A percentile compares a stretch with the other conserved stretches of the same genome.
These are phyloP conservation scores for Anorthoa munda DNA, from an alignment of 2,888 invertebrate species.

Conservation along the genomic window DNA sequence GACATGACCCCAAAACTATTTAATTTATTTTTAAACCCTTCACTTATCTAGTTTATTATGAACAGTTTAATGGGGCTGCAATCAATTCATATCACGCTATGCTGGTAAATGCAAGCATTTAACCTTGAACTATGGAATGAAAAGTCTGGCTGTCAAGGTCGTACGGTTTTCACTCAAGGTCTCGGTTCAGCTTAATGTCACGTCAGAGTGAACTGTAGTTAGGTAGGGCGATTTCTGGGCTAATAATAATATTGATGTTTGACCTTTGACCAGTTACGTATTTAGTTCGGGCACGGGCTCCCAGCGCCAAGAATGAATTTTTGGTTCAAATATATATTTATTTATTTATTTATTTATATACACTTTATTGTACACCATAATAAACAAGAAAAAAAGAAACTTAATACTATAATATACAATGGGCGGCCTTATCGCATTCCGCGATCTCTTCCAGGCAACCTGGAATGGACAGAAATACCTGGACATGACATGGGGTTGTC, in stretches of 20 bases:
- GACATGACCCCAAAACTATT: slow-evolving; percentile 13
- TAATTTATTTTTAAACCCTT: slow-evolving; percentile 39
- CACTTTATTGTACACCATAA: too few species aligned
- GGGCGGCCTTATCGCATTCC: too few species aligned
- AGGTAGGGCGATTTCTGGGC: not conserved
- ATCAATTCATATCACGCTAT: slow-evolving; percentile 59
- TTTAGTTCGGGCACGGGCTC: too few species aligned
- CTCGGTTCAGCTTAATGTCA: slow-evolving; percentile 28
- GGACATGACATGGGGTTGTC: too few species aligned
- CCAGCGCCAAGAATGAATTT: too few species aligned
- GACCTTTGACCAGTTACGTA: too few species aligned
- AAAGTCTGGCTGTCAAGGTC: slow-evolving; percentile 40
- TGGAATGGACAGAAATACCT: too few species aligned
- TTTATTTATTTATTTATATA: too few species aligned
- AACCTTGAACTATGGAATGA: slow-evolving; percentile 42
- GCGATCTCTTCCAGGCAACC: too few species aligned
- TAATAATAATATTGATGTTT: not conserved
- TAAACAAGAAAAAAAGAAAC: too few species aligned
- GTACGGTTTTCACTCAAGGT: slow-evolving; percentile 35
- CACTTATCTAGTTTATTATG: slow-evolving; percentile 15
- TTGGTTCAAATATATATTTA: too few species aligned
- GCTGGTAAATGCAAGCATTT: slow-evolving; percentile 44
- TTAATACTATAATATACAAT: too few species aligned
- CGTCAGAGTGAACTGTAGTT: not conserved
- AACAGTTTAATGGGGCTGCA: slow-evolving; percentile 48